Evolutionary conservation across 2,888 invertebrate genomes (phyloP), one percentile per base, ranked within the genome.

Genomic region (Mellilla xanthometata): DNA sequence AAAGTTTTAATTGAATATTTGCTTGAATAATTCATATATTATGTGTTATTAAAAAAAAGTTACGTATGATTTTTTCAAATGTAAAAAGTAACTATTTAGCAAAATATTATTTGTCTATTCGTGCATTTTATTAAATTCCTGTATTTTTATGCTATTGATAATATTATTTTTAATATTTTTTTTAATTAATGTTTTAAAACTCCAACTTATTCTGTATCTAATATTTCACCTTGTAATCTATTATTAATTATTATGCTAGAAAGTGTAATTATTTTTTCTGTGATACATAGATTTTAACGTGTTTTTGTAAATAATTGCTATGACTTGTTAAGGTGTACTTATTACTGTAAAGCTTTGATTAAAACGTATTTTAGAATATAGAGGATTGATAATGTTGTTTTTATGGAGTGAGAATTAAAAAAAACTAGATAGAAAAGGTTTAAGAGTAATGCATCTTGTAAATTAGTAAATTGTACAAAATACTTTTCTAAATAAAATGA

Each of bases 401-500:
- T 81, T 76, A 72, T 67, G 74, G 76, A 77, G 73, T 81, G 81
- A 77, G 66, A 72, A 19, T 19, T 1, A 19, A 57, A 61, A 12
- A 31, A 38, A 38, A 30, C 52, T 62, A 68, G 65, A 65, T 66
- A 58, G 56, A 47, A 40, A 40, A 36, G 36, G 27, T 51, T 41
- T 54, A 50, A 56, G 34, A 42, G 47, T 58, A 57, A 57, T 49
- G 60, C 60, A 61, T 65, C 40, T 41, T 70, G 65, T 75, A 73
- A 54, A 69, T 67, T 83, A 85, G 83, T 82, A 65, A 79, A 81
- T 79, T 87, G 88, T 87, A 87, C 77, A 88, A 86, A 84, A 72
- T 80, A 85, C 80, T 83, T 88, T 88, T 87, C 81, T 86, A 86
- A 86, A 85, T 87, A 88, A 88, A 85, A 81, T 60, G 76, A 84